Percentiles rank a stretch among this genome's conserved stretches.
Conservation (phyloP, 2,797 vertebrate species). For the Coilia nasus region DNA sequence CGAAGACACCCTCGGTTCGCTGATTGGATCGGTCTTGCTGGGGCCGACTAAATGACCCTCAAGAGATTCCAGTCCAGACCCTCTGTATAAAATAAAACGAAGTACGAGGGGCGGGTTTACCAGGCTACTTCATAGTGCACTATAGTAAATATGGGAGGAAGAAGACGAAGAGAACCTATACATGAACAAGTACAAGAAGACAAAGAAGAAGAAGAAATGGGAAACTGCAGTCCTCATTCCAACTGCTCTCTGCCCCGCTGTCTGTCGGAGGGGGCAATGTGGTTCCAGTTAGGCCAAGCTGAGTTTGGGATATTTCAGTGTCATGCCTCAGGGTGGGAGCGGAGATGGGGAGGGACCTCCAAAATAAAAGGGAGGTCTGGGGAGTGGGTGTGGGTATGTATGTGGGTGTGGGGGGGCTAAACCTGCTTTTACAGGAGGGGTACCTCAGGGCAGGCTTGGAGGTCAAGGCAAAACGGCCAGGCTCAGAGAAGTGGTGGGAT, state of each 20-base stretch:
- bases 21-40: too few relatives aligned
- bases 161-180: too few relatives aligned
- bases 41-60: too few relatives aligned
- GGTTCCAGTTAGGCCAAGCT: conserved; percentile 75
- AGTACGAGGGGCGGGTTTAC: too few relatives aligned
- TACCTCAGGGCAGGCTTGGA: conserved; percentile 45
- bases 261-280: conserved; percentile 73
- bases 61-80: too few relatives aligned
- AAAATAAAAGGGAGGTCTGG: background rate
- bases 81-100: too few relatives aligned
- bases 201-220: background rate
- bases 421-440: conserved; percentile 38
- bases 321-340: conserved; percentile 44
- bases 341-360: background rate
- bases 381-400: conserved; percentile 2
- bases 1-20: too few relatives aligned
- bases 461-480: conserved; percentile 36
- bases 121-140: too few relatives aligned
- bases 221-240: background rate
- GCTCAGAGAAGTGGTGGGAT: conserved; percentile 18
- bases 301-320: conserved; percentile 56
- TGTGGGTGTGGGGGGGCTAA: background rate
- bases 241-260: conserved; percentile 29
- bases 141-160: too few relatives aligned
- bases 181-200: background rate